Percentiles rank a stretch among this genome's conserved stretches.
phyloP scores from a whole-genome alignment of 2,888 invertebrate species.

The Saturnia pavonia region DNA sequence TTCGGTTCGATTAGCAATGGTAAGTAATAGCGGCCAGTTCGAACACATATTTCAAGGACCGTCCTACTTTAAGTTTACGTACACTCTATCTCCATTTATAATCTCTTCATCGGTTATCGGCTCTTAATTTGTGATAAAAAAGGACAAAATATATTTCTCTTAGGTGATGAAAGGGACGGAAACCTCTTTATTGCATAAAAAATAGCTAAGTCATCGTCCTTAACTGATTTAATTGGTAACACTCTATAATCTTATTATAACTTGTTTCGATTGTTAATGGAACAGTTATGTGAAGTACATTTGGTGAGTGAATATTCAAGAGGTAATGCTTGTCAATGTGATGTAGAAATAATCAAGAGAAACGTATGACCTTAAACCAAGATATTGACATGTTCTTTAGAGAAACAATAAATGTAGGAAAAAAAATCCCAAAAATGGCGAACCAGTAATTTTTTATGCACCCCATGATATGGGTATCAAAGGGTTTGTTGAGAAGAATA shows the following conservation, averaged over 20 bases:
- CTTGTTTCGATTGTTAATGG: background rate
- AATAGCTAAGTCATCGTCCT: background rate
- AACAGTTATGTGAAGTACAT: background rate
- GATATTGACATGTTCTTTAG: background rate
- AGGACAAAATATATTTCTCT: slow-evolving; percentile 2
- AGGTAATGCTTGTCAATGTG: background rate
- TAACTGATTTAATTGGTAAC: slow-evolving; percentile 10
- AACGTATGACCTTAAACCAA: background rate
- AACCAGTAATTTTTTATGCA: too few relatives aligned
- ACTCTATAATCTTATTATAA: slow-evolving; percentile 3
- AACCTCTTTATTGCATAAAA: background rate
- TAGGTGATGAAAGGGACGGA: background rate
- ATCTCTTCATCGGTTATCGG: background rate
- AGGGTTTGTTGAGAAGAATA: too few relatives aligned
- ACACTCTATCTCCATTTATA: background rate
- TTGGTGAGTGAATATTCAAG: background rate
- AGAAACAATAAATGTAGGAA: too few relatives aligned
- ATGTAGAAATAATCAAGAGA: background rate
- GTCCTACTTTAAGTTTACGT: background rate
- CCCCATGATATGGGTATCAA: too few relatives aligned
- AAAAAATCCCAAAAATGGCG: too few relatives aligned
- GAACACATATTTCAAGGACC: background rate
- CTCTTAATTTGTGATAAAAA: background rate
- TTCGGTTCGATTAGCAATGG: background rate
- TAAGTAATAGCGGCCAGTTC: background rate